A percentile compares a stretch with the other conserved stretches of the same genome.
These are phyloP conservation scores for Xerus inauris DNA, from an alignment of 2,113 vertebrate genomes.

Conservation along the genomic window DNA sequence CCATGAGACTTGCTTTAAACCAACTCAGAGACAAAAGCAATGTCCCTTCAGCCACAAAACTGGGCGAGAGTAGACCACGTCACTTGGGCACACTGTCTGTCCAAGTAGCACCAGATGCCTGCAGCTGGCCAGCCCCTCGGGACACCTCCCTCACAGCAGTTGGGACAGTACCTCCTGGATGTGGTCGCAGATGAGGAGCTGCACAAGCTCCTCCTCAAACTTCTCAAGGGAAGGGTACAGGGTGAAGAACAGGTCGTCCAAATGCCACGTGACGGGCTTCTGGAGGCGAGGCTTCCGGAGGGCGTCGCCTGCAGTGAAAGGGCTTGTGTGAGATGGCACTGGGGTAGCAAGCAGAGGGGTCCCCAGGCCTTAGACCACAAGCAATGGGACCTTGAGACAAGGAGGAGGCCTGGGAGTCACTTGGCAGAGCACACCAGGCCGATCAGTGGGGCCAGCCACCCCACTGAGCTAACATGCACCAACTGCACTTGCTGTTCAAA, in stretches of 20 bases:
- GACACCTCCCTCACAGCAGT: accelerated
- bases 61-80: accelerated
- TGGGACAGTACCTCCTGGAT: conserved; percentile 87
- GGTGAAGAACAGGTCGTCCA: conserved; percentile 89
- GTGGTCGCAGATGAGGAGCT: conserved; percentile 88
- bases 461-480: not conserved
- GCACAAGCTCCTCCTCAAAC: conserved; percentile 94
- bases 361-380: accelerated
- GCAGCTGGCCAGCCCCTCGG: not conserved
- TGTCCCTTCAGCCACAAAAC: not conserved
- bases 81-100: accelerated
- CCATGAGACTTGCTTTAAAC: not conserved
- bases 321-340: accelerated
- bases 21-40: not conserved
- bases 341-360: not conserved
- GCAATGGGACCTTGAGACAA: no score
- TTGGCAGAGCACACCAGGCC: accelerated
- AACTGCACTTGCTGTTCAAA: not conserved
- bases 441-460: no score
- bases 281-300: conserved; percentile 91
- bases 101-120: accelerated
- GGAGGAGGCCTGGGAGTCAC: accelerated
- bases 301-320: conserved; percentile 84
- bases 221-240: conserved; percentile 92
- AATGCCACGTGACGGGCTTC: conserved; percentile 86